Evolutionary conservation across 2,888 invertebrate genomes (phyloP), one percentile per base, ranked within the genome.

Genomic region (Drosophila leonis): DNA sequence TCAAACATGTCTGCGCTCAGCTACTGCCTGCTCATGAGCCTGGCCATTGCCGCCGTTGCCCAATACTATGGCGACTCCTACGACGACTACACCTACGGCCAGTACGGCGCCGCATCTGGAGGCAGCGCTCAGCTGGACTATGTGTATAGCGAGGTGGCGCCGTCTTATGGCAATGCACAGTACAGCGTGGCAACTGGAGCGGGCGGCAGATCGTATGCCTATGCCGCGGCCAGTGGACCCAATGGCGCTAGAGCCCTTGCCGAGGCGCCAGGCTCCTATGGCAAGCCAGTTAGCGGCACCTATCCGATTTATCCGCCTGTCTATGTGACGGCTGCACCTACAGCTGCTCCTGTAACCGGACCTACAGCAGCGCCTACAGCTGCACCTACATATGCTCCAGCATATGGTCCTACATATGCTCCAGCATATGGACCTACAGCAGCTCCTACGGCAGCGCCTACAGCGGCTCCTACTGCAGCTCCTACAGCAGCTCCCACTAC

Each of bases 221-320:
- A 59, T 42, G 76, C 76, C 1, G 29, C 46, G 12, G 76, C 81
- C 37, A 0, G 44, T 3, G 68, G 68, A 46, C 12, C 57, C 10
- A 73, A 73, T 51, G 83, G 83, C 2, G 83, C 78, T 5, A 70
- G 44, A 9, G 80, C 80, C 1, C 8, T 29, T 18, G 83, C 81
- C 37, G 64, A 80, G 39, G 80, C 79, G 4, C 68, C 83, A 1
- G 83, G 76, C 4, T 18, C 62, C 0, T 44, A 70, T 46, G 13
- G 5, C 0, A 44, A 15, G 6, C 31, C 68, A 1, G 6, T 15
- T 0, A 9, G 27, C 46, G 46, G 29, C 15, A 29, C 9, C 13
- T 37, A 49, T 15, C 18, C 31, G 2, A 4, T 48, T n/a, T 64
- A 65, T 48, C 27, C 20, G 33, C 6, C n/a, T 6, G 27, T 9